phyloP scores from a whole-genome alignment of 2,888 invertebrate genomes.

The Seladonia tumulorum region DNA sequence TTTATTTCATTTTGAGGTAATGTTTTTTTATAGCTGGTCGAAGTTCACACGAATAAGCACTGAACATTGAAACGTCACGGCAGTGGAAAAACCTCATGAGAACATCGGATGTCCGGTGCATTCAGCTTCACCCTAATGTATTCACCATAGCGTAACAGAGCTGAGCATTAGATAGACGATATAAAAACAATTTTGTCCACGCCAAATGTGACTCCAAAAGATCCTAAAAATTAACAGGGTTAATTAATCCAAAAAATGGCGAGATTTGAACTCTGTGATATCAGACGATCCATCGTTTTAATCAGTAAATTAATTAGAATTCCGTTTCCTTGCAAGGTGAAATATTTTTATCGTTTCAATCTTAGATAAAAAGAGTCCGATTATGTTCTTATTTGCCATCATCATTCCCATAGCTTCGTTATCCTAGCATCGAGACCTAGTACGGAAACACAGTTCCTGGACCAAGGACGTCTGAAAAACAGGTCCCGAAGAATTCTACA shows the following conservation, averaged over 20 bases:
- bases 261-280: too few species aligned
- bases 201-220: too few species aligned
- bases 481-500: neutral
- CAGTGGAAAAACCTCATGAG: constrained; percentile 40
- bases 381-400: too few species aligned
- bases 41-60: neutral
- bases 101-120: constrained; percentile 75
- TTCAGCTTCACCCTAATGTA: constrained; percentile 59
- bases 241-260: too few species aligned
- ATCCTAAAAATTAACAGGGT: too few species aligned
- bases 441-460: neutral
- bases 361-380: constrained; percentile 5
- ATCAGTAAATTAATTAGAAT: neutral
- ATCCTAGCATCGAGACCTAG: neutral
- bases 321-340: neutral
- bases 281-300: too few species aligned
- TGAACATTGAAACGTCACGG: neutral
- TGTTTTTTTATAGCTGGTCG: neutral
- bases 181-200: neutral
- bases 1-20: neutral
- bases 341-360: neutral
- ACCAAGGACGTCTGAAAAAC: neutral
- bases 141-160: constrained; percentile 61
- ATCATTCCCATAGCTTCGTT: too few species aligned
- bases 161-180: neutral